phyloP scores from a whole-genome alignment of 1,140 invertebrate genomes.

The Megalopta genalis region DNA sequence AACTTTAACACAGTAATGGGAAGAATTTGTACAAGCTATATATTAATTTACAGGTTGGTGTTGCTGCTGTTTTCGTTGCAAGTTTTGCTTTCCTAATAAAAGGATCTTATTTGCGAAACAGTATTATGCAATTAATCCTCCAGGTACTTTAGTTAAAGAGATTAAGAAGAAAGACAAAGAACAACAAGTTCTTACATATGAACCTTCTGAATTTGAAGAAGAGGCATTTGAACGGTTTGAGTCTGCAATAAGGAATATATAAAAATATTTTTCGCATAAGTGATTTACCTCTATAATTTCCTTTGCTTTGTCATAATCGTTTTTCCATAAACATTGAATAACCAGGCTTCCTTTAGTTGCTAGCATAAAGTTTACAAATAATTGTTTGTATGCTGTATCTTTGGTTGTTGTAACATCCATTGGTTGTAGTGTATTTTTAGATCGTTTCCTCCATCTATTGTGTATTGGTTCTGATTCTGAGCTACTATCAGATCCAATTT shows the following conservation, averaged over 20 bases:
- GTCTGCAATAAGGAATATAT: constrained; percentile 68
- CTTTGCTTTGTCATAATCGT: constrained; percentile 68
- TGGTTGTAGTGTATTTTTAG: constrained; percentile 17
- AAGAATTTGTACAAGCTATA: constrained; percentile 15
- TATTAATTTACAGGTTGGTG: constrained; percentile 69
- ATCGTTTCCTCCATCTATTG: constrained; percentile 56
- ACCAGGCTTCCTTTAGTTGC: constrained; percentile 70
- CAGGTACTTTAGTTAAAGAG: constrained; percentile 56
- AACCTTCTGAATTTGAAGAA: constrained; percentile 66
- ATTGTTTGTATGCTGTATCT: constrained; percentile 44
- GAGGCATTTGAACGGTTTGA: constrained; percentile 66
- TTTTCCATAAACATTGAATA: constrained; percentile 72
- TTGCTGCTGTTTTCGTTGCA: constrained; percentile 72
- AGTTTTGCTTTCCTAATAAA: constrained; percentile 67
- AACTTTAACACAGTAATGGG: background rate
- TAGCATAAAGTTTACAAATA: constrained; percentile 71
- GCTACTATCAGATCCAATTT: constrained; percentile 63
- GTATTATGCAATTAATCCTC: constrained; percentile 69
- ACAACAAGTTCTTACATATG: constrained; percentile 52
- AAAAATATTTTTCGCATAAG: constrained; percentile 21
- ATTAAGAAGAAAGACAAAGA: constrained; percentile 23
- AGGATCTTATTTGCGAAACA: constrained; percentile 66
- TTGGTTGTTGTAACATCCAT: constrained; percentile 35
- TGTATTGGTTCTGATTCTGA: constrained; percentile 64
- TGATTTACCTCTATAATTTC: constrained; percentile 70